Evolutionary conservation across 2,797 vertebrate genomes (phyloP).

Genomic region (Nyctalus aviator): DNA sequence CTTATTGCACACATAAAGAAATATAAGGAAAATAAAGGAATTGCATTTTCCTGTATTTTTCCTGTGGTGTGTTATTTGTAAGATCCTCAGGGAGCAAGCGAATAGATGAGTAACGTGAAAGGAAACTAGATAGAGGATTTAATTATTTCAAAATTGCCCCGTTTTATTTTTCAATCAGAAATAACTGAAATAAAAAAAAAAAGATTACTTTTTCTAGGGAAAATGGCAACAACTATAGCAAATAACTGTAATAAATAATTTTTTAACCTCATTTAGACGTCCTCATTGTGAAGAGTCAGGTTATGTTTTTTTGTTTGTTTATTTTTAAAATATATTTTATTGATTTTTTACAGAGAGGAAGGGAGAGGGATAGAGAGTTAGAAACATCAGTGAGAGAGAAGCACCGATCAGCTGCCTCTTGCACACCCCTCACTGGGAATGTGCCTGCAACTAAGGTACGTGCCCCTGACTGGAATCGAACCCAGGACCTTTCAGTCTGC

Average conservation of each 20-base stretch:
- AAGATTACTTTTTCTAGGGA: not conserved
- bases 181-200: no score
- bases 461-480: no score
- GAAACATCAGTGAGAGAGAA: no score
- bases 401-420: no score
- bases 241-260: not conserved
- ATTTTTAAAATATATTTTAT: no score
- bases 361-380: no score
- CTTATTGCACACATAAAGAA: conserved; percentile 44
- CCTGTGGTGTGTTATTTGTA: conserved; percentile 34
- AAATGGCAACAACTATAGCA: not conserved
- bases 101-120: conserved; percentile 49
- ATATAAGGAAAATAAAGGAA: not conserved
- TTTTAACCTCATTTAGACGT: not conserved
- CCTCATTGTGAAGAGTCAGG: not conserved
- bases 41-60: conserved; percentile 50
- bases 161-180: not conserved
- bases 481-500: no score
- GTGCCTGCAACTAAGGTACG: no score
- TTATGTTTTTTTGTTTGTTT: not conserved
- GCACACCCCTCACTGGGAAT: no score
- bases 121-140: conserved; percentile 61
- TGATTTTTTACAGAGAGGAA: no score
- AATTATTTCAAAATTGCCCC: conserved; percentile 68
- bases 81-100: conserved; percentile 49